Conservation (phyloP, 92 coral and sea anemone genomes). For the Phenganax marumi region DNA sequence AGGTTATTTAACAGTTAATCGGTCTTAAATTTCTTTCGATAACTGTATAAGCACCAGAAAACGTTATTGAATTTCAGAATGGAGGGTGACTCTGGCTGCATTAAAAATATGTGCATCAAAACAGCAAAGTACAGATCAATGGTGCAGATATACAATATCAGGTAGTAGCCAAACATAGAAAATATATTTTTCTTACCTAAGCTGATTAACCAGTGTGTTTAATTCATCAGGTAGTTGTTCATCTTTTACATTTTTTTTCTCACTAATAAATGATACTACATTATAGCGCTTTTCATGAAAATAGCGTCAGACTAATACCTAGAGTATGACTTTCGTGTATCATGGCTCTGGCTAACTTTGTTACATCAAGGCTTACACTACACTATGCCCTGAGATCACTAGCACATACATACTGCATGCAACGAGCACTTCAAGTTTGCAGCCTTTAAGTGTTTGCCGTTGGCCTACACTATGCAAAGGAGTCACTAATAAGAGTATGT, state of each 20-base stretch:
- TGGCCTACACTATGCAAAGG: background rate
- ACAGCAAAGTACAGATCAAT: too few species aligned
- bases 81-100: too few species aligned
- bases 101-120: too few species aligned
- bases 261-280: constrained; percentile 61
- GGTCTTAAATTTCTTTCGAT: background rate
- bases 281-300: background rate
- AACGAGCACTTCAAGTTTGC: too few species aligned
- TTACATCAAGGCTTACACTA: too few species aligned
- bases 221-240: constrained; percentile 73
- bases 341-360: too few species aligned
- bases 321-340: too few species aligned
- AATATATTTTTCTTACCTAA: constrained; percentile 60
- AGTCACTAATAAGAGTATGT: background rate
- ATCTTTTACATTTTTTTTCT: constrained; percentile 78
- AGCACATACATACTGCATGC: too few species aligned
- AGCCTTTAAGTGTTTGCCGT: too few species aligned
- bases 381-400: too few species aligned
- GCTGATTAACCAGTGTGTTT: constrained; percentile 74
- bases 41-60: background rate
- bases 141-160: background rate
- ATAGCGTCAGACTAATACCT: background rate
- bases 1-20: background rate
- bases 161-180: background rate
- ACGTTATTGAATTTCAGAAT: background rate